Conservation (phyloP, 2,113 vertebrate species). For the Ceyx cyanopectus region DNA sequence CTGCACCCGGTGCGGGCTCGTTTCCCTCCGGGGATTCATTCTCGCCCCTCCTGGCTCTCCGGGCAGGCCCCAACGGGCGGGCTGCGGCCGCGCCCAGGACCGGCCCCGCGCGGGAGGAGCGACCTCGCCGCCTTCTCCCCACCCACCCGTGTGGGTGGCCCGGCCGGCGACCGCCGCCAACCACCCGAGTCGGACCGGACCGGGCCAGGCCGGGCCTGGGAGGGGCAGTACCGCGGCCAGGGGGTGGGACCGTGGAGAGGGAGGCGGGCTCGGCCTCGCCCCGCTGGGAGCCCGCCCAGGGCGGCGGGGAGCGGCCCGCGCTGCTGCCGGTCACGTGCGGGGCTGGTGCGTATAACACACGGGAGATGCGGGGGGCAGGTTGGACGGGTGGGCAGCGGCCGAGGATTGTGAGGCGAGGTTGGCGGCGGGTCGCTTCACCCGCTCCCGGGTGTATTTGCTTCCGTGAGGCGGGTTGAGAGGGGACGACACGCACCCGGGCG, state of each 20-base stretch:
- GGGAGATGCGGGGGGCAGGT: no score
- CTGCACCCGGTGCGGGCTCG: background rate
- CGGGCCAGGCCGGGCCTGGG: no score
- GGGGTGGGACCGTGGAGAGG: background rate
- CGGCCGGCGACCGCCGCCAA: no score
- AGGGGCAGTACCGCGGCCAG: no score
- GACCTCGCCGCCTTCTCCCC: background rate
- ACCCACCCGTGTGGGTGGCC: no score
- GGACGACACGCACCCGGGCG: background rate
- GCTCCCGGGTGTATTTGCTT: background rate
- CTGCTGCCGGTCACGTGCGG: slow-evolving; percentile 36
- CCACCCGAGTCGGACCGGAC: no score
- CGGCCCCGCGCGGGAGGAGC: background rate
- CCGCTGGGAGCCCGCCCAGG: background rate
- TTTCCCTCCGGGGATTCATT: background rate
- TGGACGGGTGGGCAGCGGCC: background rate
- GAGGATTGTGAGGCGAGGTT: background rate
- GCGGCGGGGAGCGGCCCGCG: background rate
- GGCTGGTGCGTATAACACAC: background rate
- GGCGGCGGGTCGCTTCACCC: background rate
- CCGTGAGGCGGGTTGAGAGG: background rate
- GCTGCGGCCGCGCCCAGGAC: no score
- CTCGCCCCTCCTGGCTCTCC: accelerated
- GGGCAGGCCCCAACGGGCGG: accelerated
- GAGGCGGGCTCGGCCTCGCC: background rate